Conservation (phyloP, 2,797 vertebrate genomes). For the Champsocephalus esox region DNA sequence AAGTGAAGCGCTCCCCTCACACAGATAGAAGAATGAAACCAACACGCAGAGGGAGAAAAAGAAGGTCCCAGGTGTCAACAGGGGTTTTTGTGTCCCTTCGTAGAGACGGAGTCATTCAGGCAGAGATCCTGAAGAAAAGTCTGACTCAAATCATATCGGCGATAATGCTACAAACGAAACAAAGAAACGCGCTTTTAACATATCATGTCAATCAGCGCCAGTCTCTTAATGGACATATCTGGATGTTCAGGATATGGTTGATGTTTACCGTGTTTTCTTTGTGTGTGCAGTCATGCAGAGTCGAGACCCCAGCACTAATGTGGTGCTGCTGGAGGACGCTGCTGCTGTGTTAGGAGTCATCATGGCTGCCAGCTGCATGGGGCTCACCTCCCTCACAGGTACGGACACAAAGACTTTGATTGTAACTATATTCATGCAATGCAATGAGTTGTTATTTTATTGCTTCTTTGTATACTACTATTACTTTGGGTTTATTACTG, state of each 20-base stretch:
- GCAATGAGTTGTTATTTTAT: background rate
- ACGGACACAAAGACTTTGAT: conserved; percentile 8
- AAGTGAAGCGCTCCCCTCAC: background rate
- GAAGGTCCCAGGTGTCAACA: background rate
- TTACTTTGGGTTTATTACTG: background rate
- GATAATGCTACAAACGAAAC: background rate
- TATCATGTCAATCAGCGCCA: too few relatives aligned
- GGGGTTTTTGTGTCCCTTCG: background rate
- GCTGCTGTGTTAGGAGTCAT: conserved; percentile 95
- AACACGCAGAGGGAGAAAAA: background rate
- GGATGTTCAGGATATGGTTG: too few relatives aligned
- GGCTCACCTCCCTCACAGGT: conserved; percentile 97
- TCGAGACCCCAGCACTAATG: conserved; percentile 97
- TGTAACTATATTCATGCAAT: background rate
- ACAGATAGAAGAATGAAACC: background rate
- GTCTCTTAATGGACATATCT: too few relatives aligned
- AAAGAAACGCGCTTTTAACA: too few relatives aligned
- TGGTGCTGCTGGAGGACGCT: conserved; percentile 95
- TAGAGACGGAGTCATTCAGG: background rate
- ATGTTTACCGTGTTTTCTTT: background rate
- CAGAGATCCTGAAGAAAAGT: background rate
- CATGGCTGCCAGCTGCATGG: conserved; percentile 94
- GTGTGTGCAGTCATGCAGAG: conserved; percentile 91
- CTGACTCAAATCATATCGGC: too few relatives aligned
- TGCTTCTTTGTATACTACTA: background rate